Percentiles rank a stretch among this genome's conserved stretches.
These are phyloP conservation scores for Melipona quadrifasciata DNA, from an alignment of 1,140 invertebrate species.

Conservation along the genomic window DNA sequence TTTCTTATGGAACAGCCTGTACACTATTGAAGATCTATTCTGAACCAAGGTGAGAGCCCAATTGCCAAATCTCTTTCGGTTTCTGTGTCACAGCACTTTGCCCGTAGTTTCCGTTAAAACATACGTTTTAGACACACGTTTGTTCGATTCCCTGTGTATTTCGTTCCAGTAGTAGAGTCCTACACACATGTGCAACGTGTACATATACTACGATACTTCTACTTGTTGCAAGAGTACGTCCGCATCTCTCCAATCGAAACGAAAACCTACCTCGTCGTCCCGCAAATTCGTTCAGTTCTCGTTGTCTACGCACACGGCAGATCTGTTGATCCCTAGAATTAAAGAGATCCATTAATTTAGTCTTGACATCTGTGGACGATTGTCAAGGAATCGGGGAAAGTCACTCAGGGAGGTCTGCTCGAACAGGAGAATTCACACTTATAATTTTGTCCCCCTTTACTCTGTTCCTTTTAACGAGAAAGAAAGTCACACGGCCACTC, in stretches of 20 bases:
- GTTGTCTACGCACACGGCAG: no score
- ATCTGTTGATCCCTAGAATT: neutral
- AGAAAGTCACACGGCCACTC: conserved; percentile 4
- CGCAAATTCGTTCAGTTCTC: no score
- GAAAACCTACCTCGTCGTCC: neutral
- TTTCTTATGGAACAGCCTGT: neutral
- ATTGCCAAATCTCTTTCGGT: neutral
- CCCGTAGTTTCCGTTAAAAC: neutral
- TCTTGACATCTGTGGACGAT: neutral
- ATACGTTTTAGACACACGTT: neutral
- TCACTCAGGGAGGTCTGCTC: neutral
- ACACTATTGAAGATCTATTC: neutral
- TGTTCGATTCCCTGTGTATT: neutral
- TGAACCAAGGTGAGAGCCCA: neutral
- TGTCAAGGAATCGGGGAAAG: neutral
- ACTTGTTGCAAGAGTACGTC: conserved; percentile 3
- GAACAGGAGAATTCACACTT: neutral
- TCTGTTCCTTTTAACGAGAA: neutral
- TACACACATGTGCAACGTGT: neutral
- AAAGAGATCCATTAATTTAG: neutral
- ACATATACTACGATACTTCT: neutral
- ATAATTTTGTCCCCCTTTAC: neutral
- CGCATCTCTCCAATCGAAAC: neutral
- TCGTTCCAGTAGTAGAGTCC: neutral
- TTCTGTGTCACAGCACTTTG: conserved; percentile 32